These are phyloP conservation scores for Pelosia muscerda DNA, from an alignment of 2,888 invertebrate species.

Conservation along the genomic window DNA sequence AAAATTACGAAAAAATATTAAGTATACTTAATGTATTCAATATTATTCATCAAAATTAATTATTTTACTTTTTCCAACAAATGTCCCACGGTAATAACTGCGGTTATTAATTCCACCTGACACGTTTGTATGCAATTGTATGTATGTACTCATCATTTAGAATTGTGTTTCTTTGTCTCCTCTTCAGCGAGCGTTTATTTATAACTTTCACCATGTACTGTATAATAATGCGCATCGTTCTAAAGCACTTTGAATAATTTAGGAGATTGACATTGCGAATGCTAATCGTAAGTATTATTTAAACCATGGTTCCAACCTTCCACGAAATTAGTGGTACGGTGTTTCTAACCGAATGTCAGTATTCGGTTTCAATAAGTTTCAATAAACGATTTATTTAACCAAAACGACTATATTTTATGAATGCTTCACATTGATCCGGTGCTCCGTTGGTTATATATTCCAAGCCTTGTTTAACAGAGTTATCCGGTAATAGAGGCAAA, in stretches of 20 bases:
- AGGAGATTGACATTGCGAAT: constrained; percentile 1
- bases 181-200: constrained; percentile 1
- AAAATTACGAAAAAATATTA: no score
- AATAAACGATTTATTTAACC: not conserved
- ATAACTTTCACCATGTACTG: no score
- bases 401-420: constrained; percentile 2
- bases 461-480: not conserved
- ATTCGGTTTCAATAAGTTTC: not conserved
- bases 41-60: no score
- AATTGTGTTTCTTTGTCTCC: not conserved
- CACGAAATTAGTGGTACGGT: constrained; percentile 5
- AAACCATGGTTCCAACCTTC: not conserved
- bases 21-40: no score
- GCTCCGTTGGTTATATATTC: not conserved
- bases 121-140: not conserved
- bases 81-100: not conserved
- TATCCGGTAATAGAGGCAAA: not conserved
- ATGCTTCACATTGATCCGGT: not conserved
- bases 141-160: not conserved
- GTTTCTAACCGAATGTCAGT: constrained; percentile 2
- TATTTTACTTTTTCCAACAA: no score
- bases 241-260: not conserved
- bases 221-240: no score
- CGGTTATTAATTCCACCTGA: not conserved
- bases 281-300: not conserved